A percentile compares a stretch with the other conserved stretches of the same genome.
Conservation (phyloP, 2,888 invertebrate genomes). For the Nasonia oneida region DNA sequence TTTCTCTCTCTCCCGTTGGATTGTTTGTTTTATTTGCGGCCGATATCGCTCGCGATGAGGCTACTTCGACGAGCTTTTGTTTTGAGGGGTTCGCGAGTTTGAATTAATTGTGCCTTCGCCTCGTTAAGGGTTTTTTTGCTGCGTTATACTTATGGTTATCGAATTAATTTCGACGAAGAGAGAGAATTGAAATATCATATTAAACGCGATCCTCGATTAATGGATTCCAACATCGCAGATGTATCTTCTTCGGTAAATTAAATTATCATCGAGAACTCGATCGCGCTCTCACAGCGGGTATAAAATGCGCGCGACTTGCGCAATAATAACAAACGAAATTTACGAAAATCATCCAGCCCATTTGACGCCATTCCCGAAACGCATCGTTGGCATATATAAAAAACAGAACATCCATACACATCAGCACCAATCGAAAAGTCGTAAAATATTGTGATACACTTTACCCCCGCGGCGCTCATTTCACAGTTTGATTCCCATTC, state of each 20-base stretch:
- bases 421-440: slow-evolving; percentile 16
- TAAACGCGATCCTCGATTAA: not conserved
- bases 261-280: not conserved
- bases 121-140: too few species aligned
- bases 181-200: not conserved
- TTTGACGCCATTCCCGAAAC: slow-evolving; percentile 40
- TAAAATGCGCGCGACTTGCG: not conserved
- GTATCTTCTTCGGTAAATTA: not conserved
- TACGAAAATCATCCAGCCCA: slow-evolving; percentile 43
- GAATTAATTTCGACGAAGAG: not conserved
- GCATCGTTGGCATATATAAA: not conserved
- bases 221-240: not conserved
- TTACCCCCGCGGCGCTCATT: slow-evolving; percentile 54
- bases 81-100: too few species aligned
- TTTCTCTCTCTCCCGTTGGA: too few species aligned
- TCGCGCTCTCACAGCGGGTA: not conserved
- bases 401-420: not conserved
- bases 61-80: too few species aligned
- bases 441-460: slow-evolving; percentile 51
- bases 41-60: too few species aligned
- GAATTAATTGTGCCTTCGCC: too few species aligned
- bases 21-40: too few species aligned
- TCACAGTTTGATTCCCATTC: slow-evolving; percentile 63
- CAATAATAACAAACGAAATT: not conserved
- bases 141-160: not conserved